Conservation (phyloP, 2,888 invertebrate genomes). For the Eupithecia subfuscata region DNA sequence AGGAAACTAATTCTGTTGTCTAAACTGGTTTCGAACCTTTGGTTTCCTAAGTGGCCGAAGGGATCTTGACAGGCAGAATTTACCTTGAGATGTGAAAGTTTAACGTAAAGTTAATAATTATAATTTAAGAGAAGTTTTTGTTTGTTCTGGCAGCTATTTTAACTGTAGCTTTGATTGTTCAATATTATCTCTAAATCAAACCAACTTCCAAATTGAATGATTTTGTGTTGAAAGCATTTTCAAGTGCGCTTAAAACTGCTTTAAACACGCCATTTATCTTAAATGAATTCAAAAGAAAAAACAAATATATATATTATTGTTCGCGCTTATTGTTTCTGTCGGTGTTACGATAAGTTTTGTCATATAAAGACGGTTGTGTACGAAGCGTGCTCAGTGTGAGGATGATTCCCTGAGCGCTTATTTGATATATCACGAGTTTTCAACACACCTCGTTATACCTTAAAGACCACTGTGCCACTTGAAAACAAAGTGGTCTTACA, state of each 20-base stretch:
- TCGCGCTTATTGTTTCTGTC: not conserved
- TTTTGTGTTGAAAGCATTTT: not conserved
- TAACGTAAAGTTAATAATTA: not conserved
- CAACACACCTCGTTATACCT: not conserved
- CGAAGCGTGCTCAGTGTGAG: not conserved
- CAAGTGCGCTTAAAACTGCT: not conserved
- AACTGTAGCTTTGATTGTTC: not conserved
- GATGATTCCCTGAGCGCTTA: not conserved
- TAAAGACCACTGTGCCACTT: not conserved
- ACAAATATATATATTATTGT: not conserved
- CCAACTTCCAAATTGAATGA: not conserved
- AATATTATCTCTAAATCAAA: not conserved
- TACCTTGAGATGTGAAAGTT: not conserved
- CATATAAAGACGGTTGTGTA: not conserved
- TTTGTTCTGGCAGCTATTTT: slow-evolving; percentile 1
- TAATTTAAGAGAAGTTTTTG: not conserved
- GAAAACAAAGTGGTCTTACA: not conserved
- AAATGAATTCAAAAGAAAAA: not conserved
- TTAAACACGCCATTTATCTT: not conserved
- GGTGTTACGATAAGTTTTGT: not conserved
- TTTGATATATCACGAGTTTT: not conserved
- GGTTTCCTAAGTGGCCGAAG: too few relatives aligned
- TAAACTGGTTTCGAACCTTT: too few relatives aligned
- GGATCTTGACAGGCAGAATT: not conserved
- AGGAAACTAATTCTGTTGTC: too few relatives aligned